Evolutionary conservation across 2,888 invertebrate genomes (phyloP).

Genomic region (Drosophila atroscutellata): DNA sequence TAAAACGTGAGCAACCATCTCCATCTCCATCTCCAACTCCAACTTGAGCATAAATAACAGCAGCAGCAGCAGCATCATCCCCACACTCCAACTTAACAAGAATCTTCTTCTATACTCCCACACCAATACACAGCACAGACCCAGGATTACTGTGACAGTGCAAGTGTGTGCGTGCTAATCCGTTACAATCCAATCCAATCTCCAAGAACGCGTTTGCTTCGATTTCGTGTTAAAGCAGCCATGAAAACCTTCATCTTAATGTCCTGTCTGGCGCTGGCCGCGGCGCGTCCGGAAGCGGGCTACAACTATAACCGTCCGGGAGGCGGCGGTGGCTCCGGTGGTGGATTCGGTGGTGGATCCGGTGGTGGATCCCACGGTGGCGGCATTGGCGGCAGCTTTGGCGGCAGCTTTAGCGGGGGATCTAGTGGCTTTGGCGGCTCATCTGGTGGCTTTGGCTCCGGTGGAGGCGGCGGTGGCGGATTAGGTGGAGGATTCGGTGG

Average conservation of each 20-base stretch:
- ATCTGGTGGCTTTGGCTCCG: slow-evolving; percentile 52
- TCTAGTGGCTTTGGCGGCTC: slow-evolving; percentile 42
- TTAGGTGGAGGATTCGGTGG: slow-evolving; percentile 53
- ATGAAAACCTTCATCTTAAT: slow-evolving; percentile 85
- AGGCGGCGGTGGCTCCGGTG: slow-evolving; percentile 82
- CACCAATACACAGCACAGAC: slow-evolving; percentile 70
- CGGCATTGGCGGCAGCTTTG: slow-evolving; percentile 31
- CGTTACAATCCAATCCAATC: slow-evolving; percentile 18
- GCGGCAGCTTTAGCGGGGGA: slow-evolving; percentile 5
- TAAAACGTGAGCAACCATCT: slow-evolving; percentile 61
- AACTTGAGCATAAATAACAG: slow-evolving; percentile 40
- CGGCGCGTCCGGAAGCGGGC: slow-evolving; percentile 85
- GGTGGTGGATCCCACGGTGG: slow-evolving; percentile 24
- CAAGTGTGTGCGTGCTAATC: slow-evolving; percentile 69
- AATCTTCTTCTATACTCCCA: slow-evolving; percentile 53
- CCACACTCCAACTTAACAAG: slow-evolving; percentile 64
- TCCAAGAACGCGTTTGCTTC: slow-evolving; percentile 47
- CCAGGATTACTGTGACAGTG: slow-evolving; percentile 81
- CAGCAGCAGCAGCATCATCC: slow-evolving; percentile 9
- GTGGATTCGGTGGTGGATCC: slow-evolving; percentile 67
- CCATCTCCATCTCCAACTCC: slow-evolving; percentile 25
- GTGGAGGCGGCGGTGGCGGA: slow-evolving; percentile 52
- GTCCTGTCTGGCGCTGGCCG: slow-evolving; percentile 85
- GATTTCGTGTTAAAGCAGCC: slow-evolving; percentile 44
- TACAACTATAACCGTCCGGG: slow-evolving; percentile 85